Evolutionary conservation across 1,140 invertebrate species (phyloP).

Genomic region (Melitaea cinxia): DNA sequence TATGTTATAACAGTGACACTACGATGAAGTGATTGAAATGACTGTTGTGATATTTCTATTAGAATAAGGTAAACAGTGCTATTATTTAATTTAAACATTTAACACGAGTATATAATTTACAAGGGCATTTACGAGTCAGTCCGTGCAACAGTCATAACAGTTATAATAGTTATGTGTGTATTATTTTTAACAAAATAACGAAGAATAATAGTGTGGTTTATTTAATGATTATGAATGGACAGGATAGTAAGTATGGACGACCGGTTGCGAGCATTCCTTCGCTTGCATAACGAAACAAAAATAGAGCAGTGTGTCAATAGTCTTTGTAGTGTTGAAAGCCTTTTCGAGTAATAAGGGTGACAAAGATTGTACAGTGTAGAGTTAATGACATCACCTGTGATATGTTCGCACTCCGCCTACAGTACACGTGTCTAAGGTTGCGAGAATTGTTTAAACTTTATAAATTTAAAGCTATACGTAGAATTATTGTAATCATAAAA

Average conservation of each 20-base stretch:
- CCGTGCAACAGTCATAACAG: constrained; percentile 31
- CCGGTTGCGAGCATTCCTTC: constrained; percentile 34
- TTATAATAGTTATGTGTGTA: constrained; percentile 30
- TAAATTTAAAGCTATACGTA: neutral
- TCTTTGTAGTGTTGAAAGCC: constrained; percentile 37
- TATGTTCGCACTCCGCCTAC: constrained; percentile 70
- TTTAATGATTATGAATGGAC: constrained; percentile 62
- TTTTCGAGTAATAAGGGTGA: constrained; percentile 56
- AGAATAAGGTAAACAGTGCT: constrained; percentile 55
- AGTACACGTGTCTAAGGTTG: constrained; percentile 69
- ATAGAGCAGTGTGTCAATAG: constrained; percentile 60
- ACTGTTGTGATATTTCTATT: constrained; percentile 49
- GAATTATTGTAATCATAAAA: neutral
- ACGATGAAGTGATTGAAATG: constrained; percentile 57
- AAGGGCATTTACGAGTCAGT: constrained; percentile 55
- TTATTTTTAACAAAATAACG: constrained; percentile 25
- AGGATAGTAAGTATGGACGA: constrained; percentile 32
- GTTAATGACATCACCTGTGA: constrained; percentile 73
- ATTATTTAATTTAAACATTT: neutral
- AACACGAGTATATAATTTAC: constrained; percentile 26
- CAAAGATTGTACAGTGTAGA: constrained; percentile 57
- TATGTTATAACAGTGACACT: constrained; percentile 51
- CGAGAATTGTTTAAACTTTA: constrained; percentile 41
- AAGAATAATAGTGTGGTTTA: constrained; percentile 23
- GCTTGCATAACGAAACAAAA: constrained; percentile 56